Evolutionary conservation across 2,888 invertebrate species (phyloP).

Genomic region (Poecilobothrus nobilitatus): DNA sequence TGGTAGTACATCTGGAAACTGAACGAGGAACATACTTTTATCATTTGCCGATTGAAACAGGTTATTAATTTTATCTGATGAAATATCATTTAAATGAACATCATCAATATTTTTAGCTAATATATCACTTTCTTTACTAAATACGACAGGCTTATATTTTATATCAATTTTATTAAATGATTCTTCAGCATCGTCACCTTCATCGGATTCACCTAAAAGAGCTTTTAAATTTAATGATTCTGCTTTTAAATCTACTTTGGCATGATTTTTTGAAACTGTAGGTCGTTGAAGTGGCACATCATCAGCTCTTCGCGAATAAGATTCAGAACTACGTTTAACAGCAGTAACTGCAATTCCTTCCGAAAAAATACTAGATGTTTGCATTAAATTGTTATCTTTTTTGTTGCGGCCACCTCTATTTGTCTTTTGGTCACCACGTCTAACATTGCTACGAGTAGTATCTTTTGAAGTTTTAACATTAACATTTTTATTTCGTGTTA

Average conservation of each 20-base stretch:
- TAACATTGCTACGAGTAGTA: slow-evolving; percentile 32
- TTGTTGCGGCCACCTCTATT: slow-evolving; percentile 27
- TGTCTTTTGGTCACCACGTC: slow-evolving; percentile 26
- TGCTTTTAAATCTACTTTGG: slow-evolving; percentile 33
- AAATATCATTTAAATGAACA: neutral
- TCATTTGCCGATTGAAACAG: neutral
- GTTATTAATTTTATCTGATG: neutral
- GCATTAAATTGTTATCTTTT: slow-evolving; percentile 34
- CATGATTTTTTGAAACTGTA: slow-evolving; percentile 30
- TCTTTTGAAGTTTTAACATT: slow-evolving; percentile 43
- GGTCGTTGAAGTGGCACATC: slow-evolving; percentile 32
- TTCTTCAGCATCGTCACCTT: slow-evolving; percentile 32
- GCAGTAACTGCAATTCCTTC: slow-evolving; percentile 39
- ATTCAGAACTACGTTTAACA: slow-evolving; percentile 26
- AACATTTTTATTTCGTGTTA: slow-evolving; percentile 50
- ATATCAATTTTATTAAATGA: slow-evolving; percentile 32
- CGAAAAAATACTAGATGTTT: slow-evolving; percentile 41
- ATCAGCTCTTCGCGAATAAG: slow-evolving; percentile 30
- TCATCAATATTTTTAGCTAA: slow-evolving; percentile 1
- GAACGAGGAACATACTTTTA: slow-evolving; percentile 34
- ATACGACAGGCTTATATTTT: slow-evolving; percentile 35
- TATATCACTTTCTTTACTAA: slow-evolving; percentile 28
- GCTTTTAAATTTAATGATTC: slow-evolving; percentile 32
- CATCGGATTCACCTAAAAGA: slow-evolving; percentile 34
- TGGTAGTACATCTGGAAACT: slow-evolving; percentile 27